Conservation (phyloP, 2,113 vertebrate species). For the Dipodomys merriami region DNA sequence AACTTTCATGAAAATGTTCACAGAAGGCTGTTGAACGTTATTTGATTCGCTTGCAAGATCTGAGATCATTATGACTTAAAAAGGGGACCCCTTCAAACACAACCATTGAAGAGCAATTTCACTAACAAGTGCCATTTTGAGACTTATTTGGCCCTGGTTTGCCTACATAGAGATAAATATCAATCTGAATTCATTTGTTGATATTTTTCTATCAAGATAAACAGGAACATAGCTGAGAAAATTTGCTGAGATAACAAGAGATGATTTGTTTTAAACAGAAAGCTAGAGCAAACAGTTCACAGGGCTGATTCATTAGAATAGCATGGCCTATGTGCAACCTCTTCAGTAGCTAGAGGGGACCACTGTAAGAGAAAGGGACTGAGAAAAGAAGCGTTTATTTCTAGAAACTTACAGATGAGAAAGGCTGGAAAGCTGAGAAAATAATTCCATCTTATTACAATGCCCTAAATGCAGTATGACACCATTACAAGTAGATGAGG, state of each 20-base stretch:
- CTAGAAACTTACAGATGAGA: neutral
- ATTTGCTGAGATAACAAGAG: conserved; percentile 13
- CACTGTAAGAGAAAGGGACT: neutral
- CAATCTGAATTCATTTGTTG: conserved; percentile 42
- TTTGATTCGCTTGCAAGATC: neutral
- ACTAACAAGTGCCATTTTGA: conserved; percentile 5
- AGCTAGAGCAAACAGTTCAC: neutral
- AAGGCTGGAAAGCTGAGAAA: neutral
- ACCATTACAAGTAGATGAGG: neutral
- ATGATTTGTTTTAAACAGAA: neutral
- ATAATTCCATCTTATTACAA: neutral
- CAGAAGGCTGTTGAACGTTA: neutral
- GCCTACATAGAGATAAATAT: conserved; percentile 19
- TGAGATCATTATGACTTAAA: neutral
- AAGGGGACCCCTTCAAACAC: neutral
- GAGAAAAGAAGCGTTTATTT: neutral
- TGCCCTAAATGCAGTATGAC: neutral
- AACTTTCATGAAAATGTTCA: neutral
- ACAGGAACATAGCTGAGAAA: neutral
- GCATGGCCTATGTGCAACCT: neutral
- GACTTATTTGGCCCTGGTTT: neutral
- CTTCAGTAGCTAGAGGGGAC: neutral
- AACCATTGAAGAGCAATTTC: neutral
- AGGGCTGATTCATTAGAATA: neutral
- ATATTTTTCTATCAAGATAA: conserved; percentile 58